These are phyloP conservation scores for Amblyornis subalaris DNA, from an alignment of 2,113 vertebrate species.

Conservation along the genomic window DNA sequence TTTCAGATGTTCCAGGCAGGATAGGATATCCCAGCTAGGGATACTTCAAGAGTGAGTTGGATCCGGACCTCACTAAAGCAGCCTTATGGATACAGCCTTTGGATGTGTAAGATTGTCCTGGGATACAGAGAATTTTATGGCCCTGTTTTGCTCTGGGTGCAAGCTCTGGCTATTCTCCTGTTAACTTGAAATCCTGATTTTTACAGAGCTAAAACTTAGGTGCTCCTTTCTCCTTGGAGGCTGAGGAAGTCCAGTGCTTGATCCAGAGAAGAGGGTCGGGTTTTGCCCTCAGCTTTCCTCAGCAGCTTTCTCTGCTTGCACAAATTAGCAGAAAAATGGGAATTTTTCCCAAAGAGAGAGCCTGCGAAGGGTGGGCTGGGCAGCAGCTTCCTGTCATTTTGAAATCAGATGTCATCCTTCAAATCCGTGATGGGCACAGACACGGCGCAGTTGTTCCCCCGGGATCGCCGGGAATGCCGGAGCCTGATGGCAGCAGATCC, in stretches of 20 bases:
- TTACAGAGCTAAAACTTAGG: background rate
- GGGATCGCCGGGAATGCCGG: fast-evolving
- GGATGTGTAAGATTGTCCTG: background rate
- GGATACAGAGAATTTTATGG: background rate
- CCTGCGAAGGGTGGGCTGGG: background rate
- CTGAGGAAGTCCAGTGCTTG: background rate
- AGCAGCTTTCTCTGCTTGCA: background rate
- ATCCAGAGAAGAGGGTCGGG: too few relatives aligned
- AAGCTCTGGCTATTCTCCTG: background rate
- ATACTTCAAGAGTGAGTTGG: background rate
- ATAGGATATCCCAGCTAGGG: fast-evolving
- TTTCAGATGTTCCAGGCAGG: background rate
- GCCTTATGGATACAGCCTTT: fast-evolving
- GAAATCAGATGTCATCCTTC: background rate
- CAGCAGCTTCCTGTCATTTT: background rate
- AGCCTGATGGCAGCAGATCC: background rate
- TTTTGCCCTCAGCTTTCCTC: background rate
- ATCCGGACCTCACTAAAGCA: background rate
- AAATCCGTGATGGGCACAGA: background rate
- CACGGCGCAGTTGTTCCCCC: background rate
- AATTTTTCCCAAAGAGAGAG: background rate
- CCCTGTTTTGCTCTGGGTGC: background rate
- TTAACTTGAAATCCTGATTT: background rate
- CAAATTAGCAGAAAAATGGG: background rate
- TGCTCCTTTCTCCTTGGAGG: background rate